Percentiles rank a stretch among this genome's conserved stretches.
These are phyloP conservation scores for Hiodon alosoides DNA, from an alignment of 2,113 vertebrate species.

Conservation along the genomic window DNA sequence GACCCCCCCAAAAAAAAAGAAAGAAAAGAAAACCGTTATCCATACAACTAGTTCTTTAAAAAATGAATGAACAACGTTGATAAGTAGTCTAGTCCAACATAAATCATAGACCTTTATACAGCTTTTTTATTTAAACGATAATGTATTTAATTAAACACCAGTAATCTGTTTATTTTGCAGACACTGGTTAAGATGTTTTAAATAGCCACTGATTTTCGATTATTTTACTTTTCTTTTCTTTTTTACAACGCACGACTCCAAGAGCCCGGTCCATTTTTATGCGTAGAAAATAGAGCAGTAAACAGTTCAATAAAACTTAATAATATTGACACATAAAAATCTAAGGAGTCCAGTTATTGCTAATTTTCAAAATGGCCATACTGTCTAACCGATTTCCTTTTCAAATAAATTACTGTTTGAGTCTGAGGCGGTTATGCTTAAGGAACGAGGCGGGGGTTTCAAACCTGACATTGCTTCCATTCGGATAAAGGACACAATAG, in stretches of 20 bases:
- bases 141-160: constrained; percentile 1
- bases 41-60: too few species aligned
- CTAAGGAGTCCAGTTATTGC: constrained; percentile 23
- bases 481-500: background rate
- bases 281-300: constrained; percentile 32
- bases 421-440: constrained; percentile 25
- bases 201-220: background rate
- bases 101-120: background rate
- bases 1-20: background rate
- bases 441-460: background rate
- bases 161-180: background rate
- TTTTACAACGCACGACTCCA: background rate
- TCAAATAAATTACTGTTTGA: constrained; percentile 41
- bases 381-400: constrained; percentile 39
- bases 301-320: constrained; percentile 46
- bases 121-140: background rate
- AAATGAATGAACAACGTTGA: background rate
- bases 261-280: constrained; percentile 4
- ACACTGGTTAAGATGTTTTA: constrained; percentile 5
- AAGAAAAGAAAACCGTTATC: background rate
- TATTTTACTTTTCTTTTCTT: constrained; percentile 4
- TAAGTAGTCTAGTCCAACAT: background rate
- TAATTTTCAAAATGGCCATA: constrained; percentile 42
- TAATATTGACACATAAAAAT: constrained; percentile 42
- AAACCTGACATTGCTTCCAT: background rate